phyloP scores from a whole-genome alignment of 92 coral and sea anemone genomes.

The Epizoanthus scotinus region DNA sequence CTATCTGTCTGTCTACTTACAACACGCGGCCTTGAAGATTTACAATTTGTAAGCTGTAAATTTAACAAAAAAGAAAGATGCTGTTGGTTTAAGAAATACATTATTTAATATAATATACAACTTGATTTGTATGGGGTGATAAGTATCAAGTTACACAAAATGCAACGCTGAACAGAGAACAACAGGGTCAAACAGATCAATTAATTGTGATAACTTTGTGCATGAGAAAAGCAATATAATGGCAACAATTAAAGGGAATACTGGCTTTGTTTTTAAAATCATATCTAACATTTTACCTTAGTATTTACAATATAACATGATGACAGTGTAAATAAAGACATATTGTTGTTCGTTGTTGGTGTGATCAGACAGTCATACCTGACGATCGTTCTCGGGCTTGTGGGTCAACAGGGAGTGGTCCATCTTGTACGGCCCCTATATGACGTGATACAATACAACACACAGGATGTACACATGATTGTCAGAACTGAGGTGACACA shows the following conservation, averaged over 20 bases:
- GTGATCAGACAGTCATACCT: slow-evolving; percentile 50
- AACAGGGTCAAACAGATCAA: too few species aligned
- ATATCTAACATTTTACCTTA: too few species aligned
- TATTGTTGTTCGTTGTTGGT: too few species aligned
- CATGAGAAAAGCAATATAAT: too few species aligned
- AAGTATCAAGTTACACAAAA: not conserved
- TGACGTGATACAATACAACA: not conserved
- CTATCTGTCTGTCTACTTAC: slow-evolving; percentile 29
- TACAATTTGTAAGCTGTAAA: slow-evolving; percentile 34
- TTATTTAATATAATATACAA: not conserved
- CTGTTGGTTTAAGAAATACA: not conserved
- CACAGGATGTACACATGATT: too few species aligned
- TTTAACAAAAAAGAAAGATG: slow-evolving; percentile 5
- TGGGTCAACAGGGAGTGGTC: slow-evolving; percentile 72
- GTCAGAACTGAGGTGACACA: too few species aligned
- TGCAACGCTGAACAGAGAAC: too few species aligned
- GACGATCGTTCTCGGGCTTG: slow-evolving; percentile 80
- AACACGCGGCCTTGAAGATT: slow-evolving; percentile 2
- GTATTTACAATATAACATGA: too few species aligned
- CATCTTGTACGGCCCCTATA: slow-evolving; percentile 71
- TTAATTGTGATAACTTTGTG: too few species aligned
- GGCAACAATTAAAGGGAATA: too few species aligned
- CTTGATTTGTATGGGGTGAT: not conserved
- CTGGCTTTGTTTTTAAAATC: too few species aligned
- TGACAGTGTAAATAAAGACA: too few species aligned